Percentiles rank a stretch among this genome's conserved stretches.
Evolutionary conservation across 1,140 invertebrate genomes (phyloP).

Genomic region (Heterodera carotae): DNA sequence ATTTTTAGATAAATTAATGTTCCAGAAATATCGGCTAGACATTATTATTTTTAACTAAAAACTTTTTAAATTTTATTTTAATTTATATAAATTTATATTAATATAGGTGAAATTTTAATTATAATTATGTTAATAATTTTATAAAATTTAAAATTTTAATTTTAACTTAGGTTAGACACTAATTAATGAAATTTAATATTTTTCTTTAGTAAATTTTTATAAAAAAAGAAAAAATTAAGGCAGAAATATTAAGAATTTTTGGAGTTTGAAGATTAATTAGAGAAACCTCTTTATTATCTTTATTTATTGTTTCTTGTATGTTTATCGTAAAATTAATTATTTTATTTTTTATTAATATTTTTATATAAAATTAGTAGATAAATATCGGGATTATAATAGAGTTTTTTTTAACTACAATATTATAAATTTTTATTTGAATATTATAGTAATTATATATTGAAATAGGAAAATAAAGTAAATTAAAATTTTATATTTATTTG

Average conservation of each 20-base stretch:
- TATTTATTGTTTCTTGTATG: constrained; percentile 46
- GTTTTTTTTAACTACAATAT: constrained; percentile 45
- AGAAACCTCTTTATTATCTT: constrained; percentile 49
- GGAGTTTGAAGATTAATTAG: constrained; percentile 47
- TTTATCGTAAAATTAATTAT: constrained; percentile 27
- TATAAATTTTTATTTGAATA: constrained; percentile 43
- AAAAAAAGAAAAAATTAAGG: constrained; percentile 49
- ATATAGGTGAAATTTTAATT: constrained; percentile 8
- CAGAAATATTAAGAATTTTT: constrained; percentile 51
- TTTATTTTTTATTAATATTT: constrained; percentile 50
- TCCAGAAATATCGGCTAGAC: constrained; percentile 32
- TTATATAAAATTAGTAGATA: constrained; percentile 50
- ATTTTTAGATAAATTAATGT: constrained; percentile 41
- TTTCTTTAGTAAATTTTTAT: constrained; percentile 18
- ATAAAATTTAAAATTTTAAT: constrained; percentile 23
- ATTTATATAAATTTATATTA: constrained; percentile 21
- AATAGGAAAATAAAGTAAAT: constrained; percentile 54
- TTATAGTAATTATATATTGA: constrained; percentile 46
- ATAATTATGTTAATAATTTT: too few species aligned
- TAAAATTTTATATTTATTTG: constrained; percentile 51
- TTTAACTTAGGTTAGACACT: constrained; percentile 28
- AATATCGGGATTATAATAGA: constrained; percentile 47
- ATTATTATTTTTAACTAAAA: constrained; percentile 35
- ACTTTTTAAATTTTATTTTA: too few species aligned
- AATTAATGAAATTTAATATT: constrained; percentile 25